Base-by-base conservation (phyloP, 2,113 vertebrate species). In the Talpa occidentalis region DNA sequence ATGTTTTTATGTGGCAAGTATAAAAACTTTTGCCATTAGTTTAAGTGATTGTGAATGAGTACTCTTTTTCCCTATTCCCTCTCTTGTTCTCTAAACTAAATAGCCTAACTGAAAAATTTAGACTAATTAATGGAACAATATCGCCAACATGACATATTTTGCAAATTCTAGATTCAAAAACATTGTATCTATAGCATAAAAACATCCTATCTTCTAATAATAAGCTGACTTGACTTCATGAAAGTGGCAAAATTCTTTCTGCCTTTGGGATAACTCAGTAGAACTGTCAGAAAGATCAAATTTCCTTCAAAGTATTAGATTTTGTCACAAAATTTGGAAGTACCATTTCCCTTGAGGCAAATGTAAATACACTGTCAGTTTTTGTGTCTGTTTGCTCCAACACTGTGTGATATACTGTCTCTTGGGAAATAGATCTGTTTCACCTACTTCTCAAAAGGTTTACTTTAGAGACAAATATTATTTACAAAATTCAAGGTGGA, bases 221-320 rank as follows among this genome's bases (percentile, higher is more conserved):
- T 40, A 44, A 69, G 5, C 28, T 74, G 7, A 4, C 21, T 81
- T 42, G 37, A 90, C 4, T 94, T 85, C 12, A 19, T 85, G n/a
- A 93, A 94, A 88, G 26, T 76, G 35, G 49, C 6, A 80, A 40
- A 54, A 42, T 82, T 88, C 3, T 80, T 74, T 70, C 19, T 84
- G 62, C 30, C 77, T 88, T 92, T 70, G 22, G 15, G 28, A 32
- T 59, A 80, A 78, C 32, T 78, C 0, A 1, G 44, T 54, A 76
- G 26, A 88, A 73, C 42, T 96, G 92, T 93, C 89, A 85, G 69
- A 77, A 88, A 95, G 47, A 95, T 86, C 40, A 93, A 81, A 78
- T 91, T 88, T 80, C 30, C 42, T 60, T 90, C 19, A 81, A 92
- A 94, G 44, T 82, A 49, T 89, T 62, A 86, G 26, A 47, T 74